phyloP scores from a whole-genome alignment of 1,140 invertebrate species.

The Trichoplusia ni region DNA sequence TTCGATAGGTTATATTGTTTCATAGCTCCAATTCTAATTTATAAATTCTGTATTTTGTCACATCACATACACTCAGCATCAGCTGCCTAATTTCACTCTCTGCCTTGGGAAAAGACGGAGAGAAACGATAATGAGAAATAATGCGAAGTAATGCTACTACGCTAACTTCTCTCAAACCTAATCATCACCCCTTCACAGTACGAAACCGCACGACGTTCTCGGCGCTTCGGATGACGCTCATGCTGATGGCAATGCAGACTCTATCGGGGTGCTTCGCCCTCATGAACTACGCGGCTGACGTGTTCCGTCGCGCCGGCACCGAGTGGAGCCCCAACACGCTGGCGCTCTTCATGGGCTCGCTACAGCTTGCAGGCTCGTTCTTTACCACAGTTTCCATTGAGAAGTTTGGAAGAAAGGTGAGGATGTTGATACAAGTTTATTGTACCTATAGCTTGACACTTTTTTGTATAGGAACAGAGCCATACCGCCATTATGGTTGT shows the following conservation, averaged over 20 bases:
- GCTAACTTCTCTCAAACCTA: not conserved
- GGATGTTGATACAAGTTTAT: not conserved
- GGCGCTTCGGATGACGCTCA: conserved; percentile 47
- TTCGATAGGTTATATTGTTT: too few species aligned
- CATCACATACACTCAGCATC: too few species aligned
- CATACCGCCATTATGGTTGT: too few species aligned
- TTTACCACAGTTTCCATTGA: conserved; percentile 53
- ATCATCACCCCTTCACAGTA: conserved; percentile 36
- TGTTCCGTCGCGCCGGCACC: conserved; percentile 45
- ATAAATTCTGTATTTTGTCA: too few species aligned
- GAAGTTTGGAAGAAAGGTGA: conserved; percentile 55
- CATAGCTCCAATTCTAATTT: too few species aligned
- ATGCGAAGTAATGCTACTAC: too few species aligned
- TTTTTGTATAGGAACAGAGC: too few species aligned
- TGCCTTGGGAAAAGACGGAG: too few species aligned
- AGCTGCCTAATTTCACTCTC: too few species aligned
- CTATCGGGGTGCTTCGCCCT: conserved; percentile 56
- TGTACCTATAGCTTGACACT: too few species aligned
- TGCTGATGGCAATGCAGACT: conserved; percentile 54
- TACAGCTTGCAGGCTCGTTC: conserved; percentile 52
- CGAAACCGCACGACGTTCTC: conserved; percentile 43
- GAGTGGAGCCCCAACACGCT: conserved; percentile 50
- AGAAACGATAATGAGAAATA: too few species aligned
- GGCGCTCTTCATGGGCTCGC: conserved; percentile 43
- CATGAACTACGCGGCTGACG: conserved; percentile 54